Evolutionary conservation across 2,888 invertebrate species (phyloP).

Genomic region (Erebia palarica): DNA sequence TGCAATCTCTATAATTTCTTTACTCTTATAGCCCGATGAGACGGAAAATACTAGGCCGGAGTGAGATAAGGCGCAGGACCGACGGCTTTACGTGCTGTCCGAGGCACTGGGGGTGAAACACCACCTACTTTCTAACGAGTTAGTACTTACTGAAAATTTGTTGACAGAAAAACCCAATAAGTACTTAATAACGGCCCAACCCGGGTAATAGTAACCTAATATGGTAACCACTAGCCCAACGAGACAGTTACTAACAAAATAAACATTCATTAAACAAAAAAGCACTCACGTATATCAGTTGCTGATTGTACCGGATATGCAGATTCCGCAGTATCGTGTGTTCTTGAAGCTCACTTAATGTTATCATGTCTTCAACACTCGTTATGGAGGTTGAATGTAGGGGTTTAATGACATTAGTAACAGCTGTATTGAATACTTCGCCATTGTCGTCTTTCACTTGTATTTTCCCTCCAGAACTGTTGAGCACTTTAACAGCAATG

Average conservation of each 20-base stretch:
- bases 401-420: slow-evolving; percentile 85
- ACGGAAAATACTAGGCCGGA: no score
- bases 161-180: no score
- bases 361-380: slow-evolving; percentile 98
- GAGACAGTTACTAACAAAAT: background rate
- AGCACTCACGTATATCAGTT: slow-evolving; percentile 93
- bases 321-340: slow-evolving; percentile 96
- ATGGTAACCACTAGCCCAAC: no score
- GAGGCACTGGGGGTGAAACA: no score
- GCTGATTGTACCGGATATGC: slow-evolving; percentile 92
- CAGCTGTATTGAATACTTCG: slow-evolving; percentile 84
- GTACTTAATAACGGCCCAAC: no score
- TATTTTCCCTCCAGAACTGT: slow-evolving; percentile 88
- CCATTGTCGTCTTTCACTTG: slow-evolving; percentile 93
- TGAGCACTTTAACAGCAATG: slow-evolving; percentile 91
- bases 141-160: no score
- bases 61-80: no score
- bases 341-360: slow-evolving; percentile 96
- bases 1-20: no score
- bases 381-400: slow-evolving; percentile 90
- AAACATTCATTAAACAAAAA: background rate
- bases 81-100: no score
- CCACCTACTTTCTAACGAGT: no score
- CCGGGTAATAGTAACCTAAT: no score
- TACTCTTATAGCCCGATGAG: no score